Evolutionary conservation across 30 jellyfish, hydroid and myxozoan species (phyloP).

Genomic region (Cassiopea andromeda): DNA sequence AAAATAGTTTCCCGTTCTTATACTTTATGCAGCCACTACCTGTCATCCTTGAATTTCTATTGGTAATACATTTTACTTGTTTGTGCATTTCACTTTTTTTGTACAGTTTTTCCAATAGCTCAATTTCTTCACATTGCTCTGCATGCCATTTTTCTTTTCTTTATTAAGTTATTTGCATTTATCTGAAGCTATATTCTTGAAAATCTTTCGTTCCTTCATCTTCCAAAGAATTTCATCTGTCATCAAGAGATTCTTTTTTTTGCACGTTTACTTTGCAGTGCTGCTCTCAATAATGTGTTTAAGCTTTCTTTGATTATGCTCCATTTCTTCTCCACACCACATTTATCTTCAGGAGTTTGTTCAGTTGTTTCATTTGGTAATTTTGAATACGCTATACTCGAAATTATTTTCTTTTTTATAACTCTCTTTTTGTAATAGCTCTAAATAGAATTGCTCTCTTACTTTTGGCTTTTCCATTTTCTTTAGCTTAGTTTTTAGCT

Average conservation of each 20-base stretch:
- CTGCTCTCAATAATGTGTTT: background rate
- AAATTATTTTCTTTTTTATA: background rate
- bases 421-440: background rate
- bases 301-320: background rate
- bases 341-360: background rate
- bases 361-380: background rate
- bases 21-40: constrained; percentile 27
- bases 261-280: constrained; percentile 6
- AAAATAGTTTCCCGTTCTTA: constrained; percentile 8
- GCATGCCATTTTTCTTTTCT: constrained; percentile 9
- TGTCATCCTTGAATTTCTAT: constrained; percentile 5
- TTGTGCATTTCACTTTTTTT: constrained; percentile 34
- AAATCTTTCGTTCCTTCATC: constrained; percentile 32
- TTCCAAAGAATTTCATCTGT: constrained; percentile 22
- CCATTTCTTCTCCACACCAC: background rate
- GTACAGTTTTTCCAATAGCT: constrained; percentile 23
- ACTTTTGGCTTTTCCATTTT: background rate
- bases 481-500: background rate
- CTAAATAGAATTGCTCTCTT: background rate
- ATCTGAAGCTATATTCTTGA: background rate
- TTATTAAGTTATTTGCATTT: background rate
- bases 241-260: constrained; percentile 18
- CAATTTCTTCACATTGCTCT: constrained; percentile 19
- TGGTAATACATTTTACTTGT: constrained; percentile 27
- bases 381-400: background rate